A percentile compares a stretch with the other conserved stretches of the same genome.
These are phyloP conservation scores for Coilia nasus DNA, from an alignment of 2,797 vertebrate genomes.

Conservation along the genomic window DNA sequence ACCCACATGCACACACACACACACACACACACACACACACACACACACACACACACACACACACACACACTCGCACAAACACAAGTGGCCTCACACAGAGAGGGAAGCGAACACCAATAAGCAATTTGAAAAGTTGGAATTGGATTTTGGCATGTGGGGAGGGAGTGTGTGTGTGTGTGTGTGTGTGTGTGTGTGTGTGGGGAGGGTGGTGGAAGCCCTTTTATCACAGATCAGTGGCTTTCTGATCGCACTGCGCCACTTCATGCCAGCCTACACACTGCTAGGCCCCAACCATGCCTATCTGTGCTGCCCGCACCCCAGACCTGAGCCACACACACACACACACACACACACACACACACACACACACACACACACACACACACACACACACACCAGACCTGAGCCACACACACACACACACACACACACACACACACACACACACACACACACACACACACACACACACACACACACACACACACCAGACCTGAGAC, in stretches of 20 bases:
- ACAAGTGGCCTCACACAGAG: conserved; percentile 48
- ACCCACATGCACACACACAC: conserved; percentile 42
- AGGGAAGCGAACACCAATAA: conserved; percentile 64
- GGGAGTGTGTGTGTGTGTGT: conserved; percentile 48
- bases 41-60: conserved; percentile 54
- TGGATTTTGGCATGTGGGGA: conserved; percentile 74
- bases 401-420: neutral
- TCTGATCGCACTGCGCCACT: neutral
- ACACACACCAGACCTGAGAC: no score
- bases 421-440: no score
- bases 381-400: conserved; percentile 33
- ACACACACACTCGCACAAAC: conserved; percentile 53
- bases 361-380: conserved; percentile 26
- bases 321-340: no score
- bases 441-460: no score
- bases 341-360: no score
- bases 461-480: conserved; percentile 43
- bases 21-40: conserved; percentile 49
- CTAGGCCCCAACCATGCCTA: conserved; percentile 66
- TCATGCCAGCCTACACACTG: conserved; percentile 63
- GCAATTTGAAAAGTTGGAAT: conserved; percentile 77
- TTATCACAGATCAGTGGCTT: conserved; percentile 78
- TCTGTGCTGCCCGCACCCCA: conserved; percentile 25
- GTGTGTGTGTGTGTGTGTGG: conserved; percentile 52
- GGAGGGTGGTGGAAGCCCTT: conserved; percentile 60